Conservation (phyloP, 2,797 vertebrate species). For the Notamacropus eugenii region DNA sequence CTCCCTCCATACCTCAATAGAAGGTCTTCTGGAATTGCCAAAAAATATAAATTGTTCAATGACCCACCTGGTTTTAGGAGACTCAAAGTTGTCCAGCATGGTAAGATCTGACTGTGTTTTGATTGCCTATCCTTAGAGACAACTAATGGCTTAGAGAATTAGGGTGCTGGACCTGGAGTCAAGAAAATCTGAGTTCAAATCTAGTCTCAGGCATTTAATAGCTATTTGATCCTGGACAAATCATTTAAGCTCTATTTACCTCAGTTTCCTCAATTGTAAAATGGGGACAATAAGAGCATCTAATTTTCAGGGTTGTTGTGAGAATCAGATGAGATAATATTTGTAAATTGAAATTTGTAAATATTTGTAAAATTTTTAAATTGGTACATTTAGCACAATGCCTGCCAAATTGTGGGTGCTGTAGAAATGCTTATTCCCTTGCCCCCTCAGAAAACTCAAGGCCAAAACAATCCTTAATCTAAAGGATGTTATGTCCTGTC, state of each 20-base stretch:
- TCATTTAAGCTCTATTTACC: not conserved
- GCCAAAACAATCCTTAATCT: not conserved
- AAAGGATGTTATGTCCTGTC: not conserved
- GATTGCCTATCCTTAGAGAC: not conserved
- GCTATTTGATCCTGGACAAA: not conserved
- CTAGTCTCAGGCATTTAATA: not conserved
- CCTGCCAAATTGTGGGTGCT: not conserved
- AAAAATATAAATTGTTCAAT: not conserved
- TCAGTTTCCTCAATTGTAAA: not conserved
- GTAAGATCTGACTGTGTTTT: not conserved
- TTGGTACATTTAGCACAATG: not conserved
- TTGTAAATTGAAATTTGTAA: not conserved
- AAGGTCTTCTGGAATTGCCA: not conserved
- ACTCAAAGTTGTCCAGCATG: not conserved
- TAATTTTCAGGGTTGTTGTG: not conserved
- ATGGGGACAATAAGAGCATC: not conserved
- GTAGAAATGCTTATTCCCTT: not conserved
- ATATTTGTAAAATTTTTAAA: not conserved
- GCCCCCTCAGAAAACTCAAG: not conserved
- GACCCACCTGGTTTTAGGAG: not conserved
- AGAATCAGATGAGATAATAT: not conserved
- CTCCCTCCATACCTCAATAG: not conserved
- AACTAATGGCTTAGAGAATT: not conserved
- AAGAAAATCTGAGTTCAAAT: not conserved
- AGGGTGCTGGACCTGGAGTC: not conserved